Percentiles rank a stretch among this genome's conserved stretches.
Conservation (phyloP, 2,113 vertebrate species). For the Chlamydotis undulata region DNA sequence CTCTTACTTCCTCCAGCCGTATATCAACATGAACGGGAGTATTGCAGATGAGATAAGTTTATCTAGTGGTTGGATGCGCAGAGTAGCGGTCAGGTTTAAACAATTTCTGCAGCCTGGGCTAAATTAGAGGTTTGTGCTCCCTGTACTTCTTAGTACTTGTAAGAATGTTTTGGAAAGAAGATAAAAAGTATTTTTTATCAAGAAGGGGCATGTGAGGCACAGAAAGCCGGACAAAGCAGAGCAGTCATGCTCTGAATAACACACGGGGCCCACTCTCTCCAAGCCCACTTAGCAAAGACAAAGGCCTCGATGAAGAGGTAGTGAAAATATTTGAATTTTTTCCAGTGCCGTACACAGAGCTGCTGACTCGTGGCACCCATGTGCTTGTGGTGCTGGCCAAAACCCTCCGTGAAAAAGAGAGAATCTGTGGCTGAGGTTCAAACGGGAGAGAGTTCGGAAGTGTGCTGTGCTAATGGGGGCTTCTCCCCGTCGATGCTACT, state of each 20-base stretch:
- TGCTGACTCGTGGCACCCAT: not conserved
- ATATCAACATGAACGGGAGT: not conserved
- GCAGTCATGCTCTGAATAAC: conserved; percentile 23
- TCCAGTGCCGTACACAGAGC: not conserved
- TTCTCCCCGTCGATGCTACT: not conserved
- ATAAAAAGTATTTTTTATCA: not conserved
- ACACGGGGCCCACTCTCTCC: not conserved
- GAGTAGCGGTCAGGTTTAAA: not conserved
- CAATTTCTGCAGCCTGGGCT: not conserved
- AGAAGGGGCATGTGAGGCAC: not conserved
- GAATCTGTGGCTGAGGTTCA: not conserved
- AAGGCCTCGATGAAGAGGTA: not conserved
- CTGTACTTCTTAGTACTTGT: not conserved
- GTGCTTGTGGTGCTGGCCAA: not conserved
- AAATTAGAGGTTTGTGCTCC: not conserved
- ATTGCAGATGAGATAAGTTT: not conserved
- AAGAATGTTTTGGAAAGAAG: not conserved
- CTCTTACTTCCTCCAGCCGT: not conserved
- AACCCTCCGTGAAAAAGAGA: not conserved
- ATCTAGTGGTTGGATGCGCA: not conserved
- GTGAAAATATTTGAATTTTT: conserved; percentile 6
- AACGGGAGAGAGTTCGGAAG: fast-evolving
- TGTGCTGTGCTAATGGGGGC: not conserved
- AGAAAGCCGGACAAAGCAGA: not conserved
- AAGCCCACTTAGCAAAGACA: not conserved